Evolutionary conservation across 2,888 invertebrate species (phyloP).

Genomic region (Zelleria hepariella): DNA sequence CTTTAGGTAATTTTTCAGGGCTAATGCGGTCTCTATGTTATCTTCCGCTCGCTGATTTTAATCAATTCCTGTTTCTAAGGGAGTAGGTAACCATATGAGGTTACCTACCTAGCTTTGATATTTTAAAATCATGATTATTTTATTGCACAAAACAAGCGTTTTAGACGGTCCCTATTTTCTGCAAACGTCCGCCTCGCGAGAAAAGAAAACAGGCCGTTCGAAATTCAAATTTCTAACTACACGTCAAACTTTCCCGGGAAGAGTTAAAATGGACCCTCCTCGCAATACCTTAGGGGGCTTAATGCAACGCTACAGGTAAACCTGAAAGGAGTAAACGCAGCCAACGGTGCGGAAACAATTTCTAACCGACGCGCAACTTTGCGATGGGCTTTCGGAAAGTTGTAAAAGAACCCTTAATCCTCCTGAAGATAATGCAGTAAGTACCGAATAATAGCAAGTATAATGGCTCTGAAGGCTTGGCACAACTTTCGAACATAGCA

Average conservation of each 20-base stretch:
- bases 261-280: neutral
- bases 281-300: neutral
- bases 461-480: neutral
- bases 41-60: too few species aligned
- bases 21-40: too few species aligned
- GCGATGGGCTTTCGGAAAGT: neutral
- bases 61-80: too few species aligned
- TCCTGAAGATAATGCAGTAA: neutral
- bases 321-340: neutral
- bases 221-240: neutral
- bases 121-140: too few species aligned
- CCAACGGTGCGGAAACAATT: constrained; percentile 1
- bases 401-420: neutral
- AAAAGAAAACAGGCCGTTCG: neutral
- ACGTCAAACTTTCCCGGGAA: neutral
- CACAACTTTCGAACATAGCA: neutral
- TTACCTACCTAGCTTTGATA: too few species aligned
- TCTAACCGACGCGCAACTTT: neutral
- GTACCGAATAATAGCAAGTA: neutral
- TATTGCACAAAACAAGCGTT: neutral
- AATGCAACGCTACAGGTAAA: neutral
- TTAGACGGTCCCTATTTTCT: neutral
- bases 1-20: too few species aligned
- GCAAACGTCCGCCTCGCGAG: neutral
- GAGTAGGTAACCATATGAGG: too few species aligned